Evolutionary conservation across 2,113 vertebrate species (phyloP).

Genomic region (Ailuropoda melanoleuca): DNA sequence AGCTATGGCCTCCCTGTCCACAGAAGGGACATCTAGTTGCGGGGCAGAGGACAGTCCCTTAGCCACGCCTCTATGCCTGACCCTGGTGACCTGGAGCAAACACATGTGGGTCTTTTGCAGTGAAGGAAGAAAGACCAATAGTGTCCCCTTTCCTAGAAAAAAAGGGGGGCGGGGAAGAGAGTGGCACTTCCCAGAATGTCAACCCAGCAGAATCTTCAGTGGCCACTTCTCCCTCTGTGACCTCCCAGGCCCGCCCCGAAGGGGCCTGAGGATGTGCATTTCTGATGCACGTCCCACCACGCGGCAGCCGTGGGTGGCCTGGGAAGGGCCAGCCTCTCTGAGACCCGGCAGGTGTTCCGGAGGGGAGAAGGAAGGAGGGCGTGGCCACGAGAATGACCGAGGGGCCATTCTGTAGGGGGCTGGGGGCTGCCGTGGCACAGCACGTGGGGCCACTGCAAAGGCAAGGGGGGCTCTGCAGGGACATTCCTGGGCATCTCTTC

Average conservation of each 20-base stretch:
- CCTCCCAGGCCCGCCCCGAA: not conserved
- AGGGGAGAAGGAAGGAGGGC: not conserved
- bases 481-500: not conserved
- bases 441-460: not conserved
- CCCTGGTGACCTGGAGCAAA: constrained; percentile 29
- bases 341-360: accelerated
- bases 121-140: not conserved
- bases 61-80: not conserved
- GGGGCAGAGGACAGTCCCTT: not conserved
- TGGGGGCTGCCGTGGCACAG: too few relatives aligned
- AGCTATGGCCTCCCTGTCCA: not conserved
- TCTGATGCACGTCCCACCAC: accelerated
- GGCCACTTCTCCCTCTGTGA: not conserved
- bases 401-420: not conserved
- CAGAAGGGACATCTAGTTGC: not conserved
- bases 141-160: not conserved
- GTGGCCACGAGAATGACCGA: too few relatives aligned
- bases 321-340: not conserved
- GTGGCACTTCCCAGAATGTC: not conserved
- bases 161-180: not conserved
- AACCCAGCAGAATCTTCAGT: not conserved
- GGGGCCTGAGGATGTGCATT: not conserved
- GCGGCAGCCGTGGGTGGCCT: accelerated
- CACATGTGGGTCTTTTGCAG: not conserved
- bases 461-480: not conserved